Evolutionary conservation across 1,140 invertebrate species (phyloP), one percentile per base, ranked within the genome.

Genomic region (Tribolium castaneum): DNA sequence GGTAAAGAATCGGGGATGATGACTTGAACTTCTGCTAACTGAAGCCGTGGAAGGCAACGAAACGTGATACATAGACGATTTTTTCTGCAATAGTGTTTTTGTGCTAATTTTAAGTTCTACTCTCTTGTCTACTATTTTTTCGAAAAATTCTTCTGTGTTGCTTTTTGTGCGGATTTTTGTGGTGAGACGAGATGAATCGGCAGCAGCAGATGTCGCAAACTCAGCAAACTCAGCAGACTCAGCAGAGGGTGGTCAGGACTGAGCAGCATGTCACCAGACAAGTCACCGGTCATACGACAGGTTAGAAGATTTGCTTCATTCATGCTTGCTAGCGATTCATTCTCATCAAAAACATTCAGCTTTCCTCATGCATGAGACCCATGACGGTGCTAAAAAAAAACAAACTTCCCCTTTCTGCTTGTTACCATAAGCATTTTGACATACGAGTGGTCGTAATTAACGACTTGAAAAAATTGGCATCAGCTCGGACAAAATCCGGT

Each of bases 1-100:
- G 92, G 92, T 92, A 92, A 77, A 83, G 54, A 91, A 90, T 92
- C 92, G 92, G 93, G 93, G 92, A 93, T 91, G 91, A 94, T 93
- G 92, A 93, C 92, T 93, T 93, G 90, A 91, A 91, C 90, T 92
- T 92, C 90, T 92, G 90, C 90, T 91, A 91, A 92, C 87, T 90
- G 90, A 91, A 90, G 89, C 90, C 90, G 90, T 90, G 90, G 87
- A 88, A 87, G 88, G 88, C 86, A 87, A 86, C 76, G 79, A 78
- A 76, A 70, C 70, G 70, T 74, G 34, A 80, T 22, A 82, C 49
- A 82, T 45, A 45, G 39, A 45, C 39, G 74, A 80, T 70, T 78
- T 80, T 73, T 78, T 78, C 70, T 80, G 12, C 35, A 56, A 56
- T 74, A 59, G 45, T 83, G 79, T 76, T 82, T 84, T 85, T 79